Base-by-base conservation (phyloP, 1,140 invertebrate genomes). In the Acromyrmex charruanus region DNA sequence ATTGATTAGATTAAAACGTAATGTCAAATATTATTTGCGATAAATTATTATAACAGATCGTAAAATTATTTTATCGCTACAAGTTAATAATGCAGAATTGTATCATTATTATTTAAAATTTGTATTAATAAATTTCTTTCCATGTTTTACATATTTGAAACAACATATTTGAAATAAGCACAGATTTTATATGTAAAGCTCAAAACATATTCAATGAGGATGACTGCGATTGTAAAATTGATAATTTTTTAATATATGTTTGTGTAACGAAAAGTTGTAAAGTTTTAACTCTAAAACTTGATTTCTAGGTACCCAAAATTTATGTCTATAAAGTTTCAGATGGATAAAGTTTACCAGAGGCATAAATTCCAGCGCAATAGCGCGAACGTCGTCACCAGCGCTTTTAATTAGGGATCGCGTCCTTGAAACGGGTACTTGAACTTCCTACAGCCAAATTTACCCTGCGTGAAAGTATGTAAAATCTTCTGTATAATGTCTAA, bases 381-480 rank as follows among this genome's bases (percentile, higher is more conserved):
- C n/a, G 12, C n/a, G 16, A 58, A 51, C 10, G 63, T 28, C 58
- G 21, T 72, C 55, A 28, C 39, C 51, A 71, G 28, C 66, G 82
- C 80, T 88, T 86, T 75, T 89, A 89, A 89, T 88, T 88, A 89
- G 49, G 14, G 51, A 81, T 66, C 51, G 53, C 12, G 18, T 9
- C 74, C 39, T 39, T 69, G 61, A 53, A 77, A 61, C 10, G 16
- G 39, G 80, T 79, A 58, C 25, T 5, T 6, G 25, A 65, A 35
- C 39, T 71, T 71, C 49, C 14, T n/a, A 49, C 31, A 77, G 74
- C n/a, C 12, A 74, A 84, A 88, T 72, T 82, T 59, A 79, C 25
- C 21, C 68, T 44, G 31, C 28, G 0, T 0, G 63, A 81, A 21
- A 35, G 10, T 28, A 51, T 18, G 7, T 35, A 55, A 39, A 82